A percentile compares a stretch with the other conserved stretches of the same genome.
These are phyloP conservation scores for Mugil cephalus DNA, from an alignment of 2,113 vertebrate genomes.

Conservation along the genomic window DNA sequence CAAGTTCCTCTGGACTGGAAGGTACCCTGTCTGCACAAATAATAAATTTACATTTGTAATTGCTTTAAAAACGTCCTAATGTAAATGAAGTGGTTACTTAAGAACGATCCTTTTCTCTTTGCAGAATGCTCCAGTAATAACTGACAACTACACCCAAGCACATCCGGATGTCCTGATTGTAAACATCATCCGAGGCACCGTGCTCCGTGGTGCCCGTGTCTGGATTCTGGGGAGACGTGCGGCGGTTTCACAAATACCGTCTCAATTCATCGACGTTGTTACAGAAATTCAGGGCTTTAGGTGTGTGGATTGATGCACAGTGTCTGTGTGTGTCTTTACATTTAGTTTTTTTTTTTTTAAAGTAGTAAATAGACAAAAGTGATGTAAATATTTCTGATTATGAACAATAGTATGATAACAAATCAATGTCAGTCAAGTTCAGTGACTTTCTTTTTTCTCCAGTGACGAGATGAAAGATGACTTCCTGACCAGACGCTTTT, in stretches of 20 bases:
- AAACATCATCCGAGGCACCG: conserved; percentile 76
- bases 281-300: conserved; percentile 79
- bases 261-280: conserved; percentile 52
- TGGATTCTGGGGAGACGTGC: conserved; percentile 78
- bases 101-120: background rate
- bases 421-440: too few species aligned
- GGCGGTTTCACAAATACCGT: conserved; percentile 72
- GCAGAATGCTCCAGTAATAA: conserved; percentile 62
- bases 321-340: background rate
- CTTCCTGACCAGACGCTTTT: conserved; percentile 72
- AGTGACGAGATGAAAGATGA: conserved; percentile 74
- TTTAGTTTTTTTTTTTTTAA: too few species aligned
- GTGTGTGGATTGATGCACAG: conserved; percentile 42
- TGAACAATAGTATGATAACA: background rate
- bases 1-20: conserved; percentile 71
- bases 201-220: conserved; percentile 66
- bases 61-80: too few species aligned
- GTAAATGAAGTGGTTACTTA: background rate
- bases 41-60: background rate
- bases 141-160: conserved; percentile 42
- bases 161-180: conserved; percentile 71
- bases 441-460: background rate
- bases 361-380: too few species aligned
- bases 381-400: too few species aligned
- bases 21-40: conserved; percentile 49